Conservation (phyloP, 2,888 invertebrate genomes). For the Electrophaes corylata region DNA sequence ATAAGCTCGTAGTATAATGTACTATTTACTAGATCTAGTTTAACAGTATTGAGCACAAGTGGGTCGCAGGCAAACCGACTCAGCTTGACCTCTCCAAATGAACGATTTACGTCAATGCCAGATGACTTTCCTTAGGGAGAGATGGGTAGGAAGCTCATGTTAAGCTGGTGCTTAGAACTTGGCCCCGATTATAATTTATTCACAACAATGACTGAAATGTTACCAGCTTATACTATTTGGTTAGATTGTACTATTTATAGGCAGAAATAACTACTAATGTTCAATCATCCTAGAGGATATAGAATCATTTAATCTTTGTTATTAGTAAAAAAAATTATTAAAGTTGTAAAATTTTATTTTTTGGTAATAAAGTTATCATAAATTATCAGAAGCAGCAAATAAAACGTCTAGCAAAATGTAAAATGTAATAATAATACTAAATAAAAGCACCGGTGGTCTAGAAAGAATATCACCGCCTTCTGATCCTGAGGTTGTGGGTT, state of each 20-base stretch:
- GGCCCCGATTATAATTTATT: conserved; percentile 76
- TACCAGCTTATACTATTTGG: conserved; percentile 8
- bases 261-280: not conserved
- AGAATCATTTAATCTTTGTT: too few species aligned
- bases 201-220: conserved; percentile 64
- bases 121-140: conserved; percentile 45
- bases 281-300: too few species aligned
- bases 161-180: conserved; percentile 59
- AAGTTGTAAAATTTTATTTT: too few species aligned
- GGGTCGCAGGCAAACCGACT: conserved; percentile 63
- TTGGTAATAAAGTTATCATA: too few species aligned
- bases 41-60: conserved; percentile 74
- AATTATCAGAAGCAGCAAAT: too few species aligned
- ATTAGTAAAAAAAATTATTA: too few species aligned
- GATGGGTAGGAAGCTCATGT: conserved; percentile 52
- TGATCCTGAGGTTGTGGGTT: too few species aligned
- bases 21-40: conserved; percentile 67
- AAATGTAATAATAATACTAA: too few species aligned
- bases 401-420: too few species aligned
- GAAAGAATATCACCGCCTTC: too few species aligned
- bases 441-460: too few species aligned
- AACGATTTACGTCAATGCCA: conserved; percentile 49
- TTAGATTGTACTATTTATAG: not conserved
- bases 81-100: conserved; percentile 55
- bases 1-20: not conserved